Percentiles rank a stretch among this genome's conserved stretches.
phyloP scores from a whole-genome alignment of 2,888 invertebrate species.

The Galerucella nymphaeae region DNA sequence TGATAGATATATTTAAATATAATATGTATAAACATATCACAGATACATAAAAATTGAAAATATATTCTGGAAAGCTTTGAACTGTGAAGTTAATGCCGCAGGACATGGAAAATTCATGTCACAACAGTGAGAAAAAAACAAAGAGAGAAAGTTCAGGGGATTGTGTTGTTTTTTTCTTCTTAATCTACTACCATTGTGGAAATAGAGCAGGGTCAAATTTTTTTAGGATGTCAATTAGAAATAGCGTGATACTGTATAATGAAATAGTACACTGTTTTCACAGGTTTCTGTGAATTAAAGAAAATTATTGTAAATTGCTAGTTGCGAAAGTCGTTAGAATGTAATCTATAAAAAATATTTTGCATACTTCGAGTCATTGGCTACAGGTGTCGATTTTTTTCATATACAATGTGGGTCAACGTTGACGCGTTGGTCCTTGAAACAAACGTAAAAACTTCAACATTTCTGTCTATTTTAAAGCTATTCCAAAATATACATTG shows the following conservation, averaged over 20 bases:
- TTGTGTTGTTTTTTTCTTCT: background rate
- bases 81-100: constrained; percentile 28
- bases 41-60: constrained; percentile 23
- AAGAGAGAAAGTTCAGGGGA: background rate
- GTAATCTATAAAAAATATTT: background rate
- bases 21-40: too few relatives aligned
- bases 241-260: background rate
- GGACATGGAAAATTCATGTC: constrained; percentile 32
- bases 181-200: background rate
- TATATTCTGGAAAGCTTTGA: constrained; percentile 26
- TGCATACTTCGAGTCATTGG: background rate
- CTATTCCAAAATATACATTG: too few relatives aligned
- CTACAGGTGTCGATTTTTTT: background rate
- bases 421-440: too few relatives aligned
- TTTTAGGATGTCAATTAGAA: background rate
- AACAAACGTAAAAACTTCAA: too few relatives aligned
- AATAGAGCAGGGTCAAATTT: constrained; percentile 2
- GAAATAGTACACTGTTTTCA: background rate
- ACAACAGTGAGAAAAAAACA: constrained; percentile 8
- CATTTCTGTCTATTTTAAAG: too few relatives aligned
- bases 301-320: background rate
- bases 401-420: background rate
- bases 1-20: background rate
- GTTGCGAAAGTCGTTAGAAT: background rate
- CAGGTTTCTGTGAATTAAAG: background rate